phyloP scores from a whole-genome alignment of 2,797 vertebrate species.

The Cyclopterus lumpus region DNA sequence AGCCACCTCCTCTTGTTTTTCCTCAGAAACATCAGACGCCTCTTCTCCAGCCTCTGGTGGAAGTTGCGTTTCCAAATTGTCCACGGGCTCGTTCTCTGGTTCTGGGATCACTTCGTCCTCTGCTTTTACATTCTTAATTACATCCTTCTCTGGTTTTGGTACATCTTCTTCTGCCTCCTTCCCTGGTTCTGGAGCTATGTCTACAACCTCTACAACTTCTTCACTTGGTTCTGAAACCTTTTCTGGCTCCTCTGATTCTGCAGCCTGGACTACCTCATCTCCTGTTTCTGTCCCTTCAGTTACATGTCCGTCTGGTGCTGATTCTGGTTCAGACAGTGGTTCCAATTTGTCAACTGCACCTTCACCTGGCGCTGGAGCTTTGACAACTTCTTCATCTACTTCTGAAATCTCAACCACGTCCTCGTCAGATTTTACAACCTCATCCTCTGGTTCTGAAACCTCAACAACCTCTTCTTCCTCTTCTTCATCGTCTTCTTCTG shows the following conservation, averaged over 20 bases:
- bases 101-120: background rate
- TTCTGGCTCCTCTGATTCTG: constrained; percentile 7
- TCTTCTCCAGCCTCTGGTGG: constrained; percentile 28
- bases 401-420: constrained; percentile 4
- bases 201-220: constrained; percentile 10
- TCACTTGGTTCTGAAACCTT: constrained; percentile 2
- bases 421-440: constrained; percentile 1
- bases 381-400: background rate
- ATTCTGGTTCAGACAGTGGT: constrained; percentile 11
- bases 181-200: background rate
- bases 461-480: background rate
- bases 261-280: background rate
- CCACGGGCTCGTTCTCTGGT: background rate
- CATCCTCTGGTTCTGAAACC: constrained; percentile 6
- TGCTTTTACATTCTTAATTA: background rate
- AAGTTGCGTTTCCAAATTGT: constrained; percentile 3
- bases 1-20: background rate
- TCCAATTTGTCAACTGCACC: background rate
- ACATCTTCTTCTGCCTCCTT: constrained; percentile 14
- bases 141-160: background rate
- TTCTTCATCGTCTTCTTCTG: too few relatives aligned
- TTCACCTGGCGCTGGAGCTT: background rate
- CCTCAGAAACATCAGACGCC: background rate
- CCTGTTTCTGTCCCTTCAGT: background rate
- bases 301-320: too few relatives aligned